Percentiles rank a stretch among this genome's conserved stretches.
phyloP scores from a whole-genome alignment of 2,888 invertebrate genomes.

The Cephalotes varians region DNA sequence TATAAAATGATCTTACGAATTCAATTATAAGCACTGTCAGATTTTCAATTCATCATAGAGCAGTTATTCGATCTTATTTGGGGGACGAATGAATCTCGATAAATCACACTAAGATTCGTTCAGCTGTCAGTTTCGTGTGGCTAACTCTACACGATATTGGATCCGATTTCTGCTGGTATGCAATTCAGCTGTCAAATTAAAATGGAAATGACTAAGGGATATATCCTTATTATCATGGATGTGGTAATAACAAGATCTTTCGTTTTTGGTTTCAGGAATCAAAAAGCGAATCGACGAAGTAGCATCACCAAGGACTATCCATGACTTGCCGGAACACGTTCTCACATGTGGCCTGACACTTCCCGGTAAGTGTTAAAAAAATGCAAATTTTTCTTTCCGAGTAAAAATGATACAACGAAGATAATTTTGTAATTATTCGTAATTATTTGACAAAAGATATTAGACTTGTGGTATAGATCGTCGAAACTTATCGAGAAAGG shows the following conservation, averaged over 20 bases:
- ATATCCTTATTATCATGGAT: conserved; percentile 63
- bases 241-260: conserved; percentile 65
- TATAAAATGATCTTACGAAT: neutral
- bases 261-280: conserved; percentile 84
- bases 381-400: neutral
- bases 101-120: conserved; percentile 52
- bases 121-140: conserved; percentile 54
- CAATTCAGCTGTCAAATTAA: conserved; percentile 63
- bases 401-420: neutral
- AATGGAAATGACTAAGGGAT: conserved; percentile 45
- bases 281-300: conserved; percentile 86
- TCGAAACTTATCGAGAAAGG: neutral
- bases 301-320: conserved; percentile 88
- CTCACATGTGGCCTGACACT: conserved; percentile 90
- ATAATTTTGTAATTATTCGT: neutral
- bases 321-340: conserved; percentile 89
- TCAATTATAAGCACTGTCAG: neutral
- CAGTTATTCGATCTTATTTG: conserved; percentile 29
- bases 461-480: neutral
- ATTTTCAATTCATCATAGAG: neutral
- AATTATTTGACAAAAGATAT: neutral
- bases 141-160: conserved; percentile 32
- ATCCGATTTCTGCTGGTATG: conserved; percentile 66
- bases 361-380: conserved; percentile 87
- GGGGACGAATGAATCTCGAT: conserved; percentile 47